phyloP scores from a whole-genome alignment of 2,113 vertebrate species.

The Rhadina sibilatrix region DNA sequence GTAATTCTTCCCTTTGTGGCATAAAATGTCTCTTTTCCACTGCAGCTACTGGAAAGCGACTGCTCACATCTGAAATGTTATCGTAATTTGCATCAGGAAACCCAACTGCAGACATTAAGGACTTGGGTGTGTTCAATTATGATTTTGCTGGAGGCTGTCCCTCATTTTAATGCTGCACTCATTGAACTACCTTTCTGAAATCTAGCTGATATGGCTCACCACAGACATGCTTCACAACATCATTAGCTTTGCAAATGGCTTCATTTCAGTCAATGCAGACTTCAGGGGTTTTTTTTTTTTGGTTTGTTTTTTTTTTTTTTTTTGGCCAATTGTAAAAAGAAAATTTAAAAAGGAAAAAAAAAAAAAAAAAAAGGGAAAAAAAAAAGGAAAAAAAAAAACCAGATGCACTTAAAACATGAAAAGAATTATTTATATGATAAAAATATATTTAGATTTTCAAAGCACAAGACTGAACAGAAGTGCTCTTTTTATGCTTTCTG shows the following conservation, averaged over 20 bases:
- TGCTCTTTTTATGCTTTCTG: conserved; percentile 84
- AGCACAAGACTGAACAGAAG: conserved; percentile 83
- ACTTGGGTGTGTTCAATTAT: conserved; percentile 73
- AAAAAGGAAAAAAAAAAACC: conserved; percentile 24
- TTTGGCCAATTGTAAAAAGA: conserved; percentile 73
- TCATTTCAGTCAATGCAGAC: conserved; percentile 65
- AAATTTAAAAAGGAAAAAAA: conserved; percentile 64
- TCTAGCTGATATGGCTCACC: conserved; percentile 41
- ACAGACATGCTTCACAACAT: conserved; percentile 63
- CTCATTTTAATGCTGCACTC: conserved; percentile 69
- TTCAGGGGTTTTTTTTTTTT: neutral
- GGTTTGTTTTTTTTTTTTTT: conserved; percentile 56
- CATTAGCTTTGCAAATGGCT: conserved; percentile 75
- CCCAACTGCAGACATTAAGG: conserved; percentile 60
- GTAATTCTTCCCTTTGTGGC: conserved; percentile 70
- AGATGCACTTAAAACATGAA: conserved; percentile 85
- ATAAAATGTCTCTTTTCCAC: conserved; percentile 60
- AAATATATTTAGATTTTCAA: conserved; percentile 89
- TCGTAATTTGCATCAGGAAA: conserved; percentile 71
- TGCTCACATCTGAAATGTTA: conserved; percentile 68
- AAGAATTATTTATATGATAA: conserved; percentile 88
- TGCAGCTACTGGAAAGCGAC: conserved; percentile 68
- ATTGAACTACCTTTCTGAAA: conserved; percentile 70
- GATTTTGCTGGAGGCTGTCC: conserved; percentile 73
- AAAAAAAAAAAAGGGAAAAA: neutral